phyloP scores from a whole-genome alignment of 2,888 invertebrate genomes.

The Epicampocera succincta region DNA sequence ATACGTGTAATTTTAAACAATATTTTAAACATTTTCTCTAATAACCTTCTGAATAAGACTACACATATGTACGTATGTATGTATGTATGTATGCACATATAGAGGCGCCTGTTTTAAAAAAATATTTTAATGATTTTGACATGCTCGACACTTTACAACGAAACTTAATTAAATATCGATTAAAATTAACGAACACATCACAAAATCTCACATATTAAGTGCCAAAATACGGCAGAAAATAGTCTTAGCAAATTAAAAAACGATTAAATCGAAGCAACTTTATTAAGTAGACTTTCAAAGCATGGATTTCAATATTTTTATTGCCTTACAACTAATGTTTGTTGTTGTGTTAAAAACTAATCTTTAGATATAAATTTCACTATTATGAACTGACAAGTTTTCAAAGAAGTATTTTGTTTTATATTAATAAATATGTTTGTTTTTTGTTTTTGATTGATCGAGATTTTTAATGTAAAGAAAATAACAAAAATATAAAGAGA shows the following conservation, averaged over 20 bases:
- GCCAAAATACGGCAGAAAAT: neutral
- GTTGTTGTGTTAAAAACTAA: constrained; percentile 52
- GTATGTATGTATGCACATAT: no score
- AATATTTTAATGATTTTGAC: constrained; percentile 42
- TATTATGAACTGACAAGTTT: constrained; percentile 46
- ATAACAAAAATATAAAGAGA: neutral
- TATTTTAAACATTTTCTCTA: no score
- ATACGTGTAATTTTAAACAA: no score
- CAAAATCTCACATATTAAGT: constrained; percentile 11
- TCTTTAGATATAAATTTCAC: constrained; percentile 52
- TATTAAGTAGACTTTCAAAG: constrained; percentile 40
- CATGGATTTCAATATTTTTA: constrained; percentile 42
- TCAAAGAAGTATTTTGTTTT: neutral
- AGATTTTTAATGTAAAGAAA: neutral
- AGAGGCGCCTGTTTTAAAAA: neutral
- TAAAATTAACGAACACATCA: constrained; percentile 49
- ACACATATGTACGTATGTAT: no score
- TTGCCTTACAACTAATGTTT: constrained; percentile 57
- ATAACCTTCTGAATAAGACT: no score
- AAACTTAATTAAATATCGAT: constrained; percentile 66
- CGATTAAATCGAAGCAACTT: constrained; percentile 59
- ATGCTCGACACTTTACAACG: constrained; percentile 60
- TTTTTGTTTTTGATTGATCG: constrained; percentile 3
- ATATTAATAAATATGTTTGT: neutral
- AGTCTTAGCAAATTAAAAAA: constrained; percentile 58